phyloP scores from a whole-genome alignment of 2,113 vertebrate species.

The Steatornis caripensis region DNA sequence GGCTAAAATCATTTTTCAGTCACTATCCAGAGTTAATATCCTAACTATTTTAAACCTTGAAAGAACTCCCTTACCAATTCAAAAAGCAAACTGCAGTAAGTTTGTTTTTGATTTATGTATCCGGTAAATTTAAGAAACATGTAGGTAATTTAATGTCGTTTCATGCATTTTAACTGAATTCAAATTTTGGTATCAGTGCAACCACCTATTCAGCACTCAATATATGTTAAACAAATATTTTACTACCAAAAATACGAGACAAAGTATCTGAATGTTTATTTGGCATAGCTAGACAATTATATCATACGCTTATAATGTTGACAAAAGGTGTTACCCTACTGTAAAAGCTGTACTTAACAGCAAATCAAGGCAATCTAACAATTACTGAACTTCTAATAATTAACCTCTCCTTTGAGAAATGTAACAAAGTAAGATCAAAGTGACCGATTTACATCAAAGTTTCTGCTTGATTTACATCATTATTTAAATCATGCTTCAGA shows the following conservation, averaged over 20 bases:
- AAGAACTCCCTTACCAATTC: neutral
- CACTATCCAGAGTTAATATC: neutral
- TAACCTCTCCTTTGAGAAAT: conserved; percentile 54
- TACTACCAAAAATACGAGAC: neutral
- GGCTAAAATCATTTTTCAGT: neutral
- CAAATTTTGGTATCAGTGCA: neutral
- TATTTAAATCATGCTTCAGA: conserved; percentile 48
- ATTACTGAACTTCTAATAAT: conserved; percentile 49
- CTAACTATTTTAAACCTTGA: neutral
- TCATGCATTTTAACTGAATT: neutral
- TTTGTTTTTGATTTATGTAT: neutral
- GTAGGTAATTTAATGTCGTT: neutral
- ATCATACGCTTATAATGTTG: neutral
- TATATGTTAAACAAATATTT: neutral
- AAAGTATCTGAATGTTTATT: neutral
- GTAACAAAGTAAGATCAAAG: conserved; percentile 53
- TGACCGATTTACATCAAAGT: conserved; percentile 44
- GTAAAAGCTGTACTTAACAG: conserved; percentile 22
- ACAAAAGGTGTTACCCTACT: neutral
- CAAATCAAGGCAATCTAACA: conserved; percentile 39
- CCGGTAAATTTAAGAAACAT: neutral
- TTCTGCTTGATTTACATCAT: conserved; percentile 47
- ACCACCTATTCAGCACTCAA: neutral
- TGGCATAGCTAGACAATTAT: neutral
- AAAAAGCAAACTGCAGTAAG: neutral